A percentile compares a stretch with the other conserved stretches of the same genome.
Conservation (phyloP, 2,888 invertebrate genomes). For the Lepeophtheirus nordmannii region DNA sequence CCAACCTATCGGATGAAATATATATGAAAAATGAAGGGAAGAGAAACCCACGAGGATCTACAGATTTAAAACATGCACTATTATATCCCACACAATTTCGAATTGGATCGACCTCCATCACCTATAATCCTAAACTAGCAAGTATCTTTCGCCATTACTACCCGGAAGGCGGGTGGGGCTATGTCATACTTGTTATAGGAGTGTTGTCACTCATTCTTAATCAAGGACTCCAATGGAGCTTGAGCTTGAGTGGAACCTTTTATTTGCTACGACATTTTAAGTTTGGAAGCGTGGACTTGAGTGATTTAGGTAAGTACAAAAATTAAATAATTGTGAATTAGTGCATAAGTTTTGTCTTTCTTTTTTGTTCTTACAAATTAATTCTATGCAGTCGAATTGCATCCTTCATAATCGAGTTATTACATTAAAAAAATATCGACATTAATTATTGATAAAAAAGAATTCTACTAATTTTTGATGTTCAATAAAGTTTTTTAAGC, state of each 20-base stretch:
- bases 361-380: too few relatives aligned
- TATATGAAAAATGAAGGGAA: background rate
- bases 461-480: too few relatives aligned
- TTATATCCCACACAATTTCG: background rate
- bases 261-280: background rate
- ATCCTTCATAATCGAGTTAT: too few relatives aligned
- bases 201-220: background rate
- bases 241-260: background rate
- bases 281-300: background rate
- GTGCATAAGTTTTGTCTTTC: too few relatives aligned
- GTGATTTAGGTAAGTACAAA: background rate
- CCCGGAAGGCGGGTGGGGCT: background rate
- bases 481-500: too few relatives aligned
- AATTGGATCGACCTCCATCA: background rate
- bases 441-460: too few relatives aligned
- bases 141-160: background rate
- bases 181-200: conserved; percentile 2
- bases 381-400: too few relatives aligned
- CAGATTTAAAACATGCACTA: background rate
- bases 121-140: background rate
- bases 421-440: too few relatives aligned
- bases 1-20: background rate
- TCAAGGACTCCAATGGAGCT: background rate
- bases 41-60: background rate
- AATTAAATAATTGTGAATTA: too few relatives aligned